These are phyloP conservation scores for Bradynema listronoti DNA, from an alignment of 1,140 invertebrate genomes.

Conservation along the genomic window DNA sequence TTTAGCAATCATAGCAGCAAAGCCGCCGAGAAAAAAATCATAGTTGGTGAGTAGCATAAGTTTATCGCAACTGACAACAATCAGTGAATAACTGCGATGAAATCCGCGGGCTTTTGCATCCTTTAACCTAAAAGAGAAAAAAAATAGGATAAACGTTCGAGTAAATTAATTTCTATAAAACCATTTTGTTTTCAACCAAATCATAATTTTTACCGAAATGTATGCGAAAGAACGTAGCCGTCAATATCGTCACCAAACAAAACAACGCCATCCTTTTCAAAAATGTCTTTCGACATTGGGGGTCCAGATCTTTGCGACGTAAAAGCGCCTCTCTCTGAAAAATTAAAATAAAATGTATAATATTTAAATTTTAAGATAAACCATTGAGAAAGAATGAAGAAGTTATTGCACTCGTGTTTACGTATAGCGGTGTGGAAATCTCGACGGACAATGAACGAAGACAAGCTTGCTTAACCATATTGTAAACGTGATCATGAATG, in stretches of 20 bases:
- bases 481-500: slow-evolving; percentile 26
- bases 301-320: too few species aligned
- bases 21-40: slow-evolving; percentile 30
- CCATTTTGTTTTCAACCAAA: too few species aligned
- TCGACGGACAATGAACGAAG: slow-evolving; percentile 33
- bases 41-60: slow-evolving; percentile 35
- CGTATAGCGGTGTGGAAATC: slow-evolving; percentile 27
- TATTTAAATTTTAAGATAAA: too few species aligned
- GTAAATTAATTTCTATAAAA: not conserved
- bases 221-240: slow-evolving; percentile 1
- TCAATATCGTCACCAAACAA: slow-evolving; percentile 33
- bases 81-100: slow-evolving; percentile 34
- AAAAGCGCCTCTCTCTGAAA: too few species aligned
- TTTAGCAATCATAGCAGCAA: slow-evolving; percentile 23
- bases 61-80: slow-evolving; percentile 32
- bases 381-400: too few species aligned
- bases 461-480: slow-evolving; percentile 38
- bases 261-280: slow-evolving; percentile 33
- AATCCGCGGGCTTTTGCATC: slow-evolving; percentile 39
- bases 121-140: slow-evolving; percentile 19
- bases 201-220: slow-evolving; percentile 12
- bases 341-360: too few species aligned
- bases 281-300: too few species aligned
- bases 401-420: slow-evolving; percentile 16
- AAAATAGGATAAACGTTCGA: not conserved